Base-by-base conservation (phyloP, 1,140 invertebrate genomes). In the Nephotettix cincticeps region DNA sequence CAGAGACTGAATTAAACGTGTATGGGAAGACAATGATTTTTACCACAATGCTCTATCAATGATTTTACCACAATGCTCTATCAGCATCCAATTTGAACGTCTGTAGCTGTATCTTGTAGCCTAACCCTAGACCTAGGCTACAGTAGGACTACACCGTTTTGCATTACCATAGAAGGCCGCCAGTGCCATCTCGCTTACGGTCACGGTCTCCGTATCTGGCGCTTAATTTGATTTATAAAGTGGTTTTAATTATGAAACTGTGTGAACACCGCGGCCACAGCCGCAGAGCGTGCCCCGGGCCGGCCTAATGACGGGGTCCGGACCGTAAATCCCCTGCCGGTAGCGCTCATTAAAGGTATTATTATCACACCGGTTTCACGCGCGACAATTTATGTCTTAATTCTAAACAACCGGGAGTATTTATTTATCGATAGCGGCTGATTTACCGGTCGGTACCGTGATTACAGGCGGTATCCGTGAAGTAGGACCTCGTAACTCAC, bases 171-270 rank as follows among this genome's bases (percentile, higher is more conserved):
- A 61, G 28, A 61, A 11, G 28, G 6, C 28, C 23, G 21, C 14
- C 25, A 61, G 23, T 29, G 28, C 23, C 56, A 29, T 61, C 56
- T 61, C 56, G 56, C 56, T 61, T 61, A 61, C 56, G 23, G 23
- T 4, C 47, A 19, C 13, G 6, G 13, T 21, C 11, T 4, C 19
- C 14, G 23, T 67, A 30, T 45, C 40, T 32, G 23, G 21, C 64
- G 30, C 32, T 67, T 67, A 67, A 67, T 67, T 67, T 67, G 64
- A 67, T 67, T 67, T 67, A 67, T 67, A 25, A 25, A 67, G 64
- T 67, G 23, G 64, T 67, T 67, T 67, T 67, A 67, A 67, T 67
- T 67, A 67, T 67, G 32, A 45, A 67, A 67, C 32, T 67, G 32
- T 67, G 64, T 67, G 64, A 67, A 67, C 21, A 28, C 64, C 21